Percentiles rank a stretch among this genome's conserved stretches.
Conservation (phyloP, 2,113 vertebrate genomes). For the Tragelaphus strepsiceros region DNA sequence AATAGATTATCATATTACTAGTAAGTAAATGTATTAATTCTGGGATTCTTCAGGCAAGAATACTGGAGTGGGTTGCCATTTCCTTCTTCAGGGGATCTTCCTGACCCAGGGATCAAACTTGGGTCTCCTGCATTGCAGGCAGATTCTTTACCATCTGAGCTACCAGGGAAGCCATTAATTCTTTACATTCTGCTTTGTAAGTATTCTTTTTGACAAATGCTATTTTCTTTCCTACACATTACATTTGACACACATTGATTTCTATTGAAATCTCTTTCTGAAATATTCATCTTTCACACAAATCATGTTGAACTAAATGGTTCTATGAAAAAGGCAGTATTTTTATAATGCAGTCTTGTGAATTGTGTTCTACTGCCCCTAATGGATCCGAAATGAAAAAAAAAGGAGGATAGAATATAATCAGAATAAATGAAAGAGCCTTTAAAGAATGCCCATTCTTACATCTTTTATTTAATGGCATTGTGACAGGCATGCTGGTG, state of each 20-base stretch:
- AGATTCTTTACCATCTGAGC: neutral
- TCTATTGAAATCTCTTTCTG: slow-evolving; percentile 9
- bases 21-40: neutral
- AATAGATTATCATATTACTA: neutral
- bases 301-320: neutral
- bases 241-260: slow-evolving; percentile 5
- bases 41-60: neutral
- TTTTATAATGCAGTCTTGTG: neutral
- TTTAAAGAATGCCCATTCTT: slow-evolving; percentile 48
- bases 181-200: neutral
- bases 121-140: neutral
- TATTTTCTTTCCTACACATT: neutral
- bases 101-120: neutral
- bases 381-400: neutral
- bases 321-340: neutral
- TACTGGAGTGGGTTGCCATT: neutral
- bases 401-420: neutral
- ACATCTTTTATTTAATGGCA: neutral
- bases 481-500: neutral
- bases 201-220: neutral
- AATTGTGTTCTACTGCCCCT: neutral
- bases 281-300: slow-evolving; percentile 40
- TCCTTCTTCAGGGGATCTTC: neutral
- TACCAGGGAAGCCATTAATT: neutral
- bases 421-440: slow-evolving; percentile 39